A percentile compares a stretch with the other conserved stretches of the same genome.
phyloP scores from a whole-genome alignment of 2,113 vertebrate genomes.

The Aythya baeri region DNA sequence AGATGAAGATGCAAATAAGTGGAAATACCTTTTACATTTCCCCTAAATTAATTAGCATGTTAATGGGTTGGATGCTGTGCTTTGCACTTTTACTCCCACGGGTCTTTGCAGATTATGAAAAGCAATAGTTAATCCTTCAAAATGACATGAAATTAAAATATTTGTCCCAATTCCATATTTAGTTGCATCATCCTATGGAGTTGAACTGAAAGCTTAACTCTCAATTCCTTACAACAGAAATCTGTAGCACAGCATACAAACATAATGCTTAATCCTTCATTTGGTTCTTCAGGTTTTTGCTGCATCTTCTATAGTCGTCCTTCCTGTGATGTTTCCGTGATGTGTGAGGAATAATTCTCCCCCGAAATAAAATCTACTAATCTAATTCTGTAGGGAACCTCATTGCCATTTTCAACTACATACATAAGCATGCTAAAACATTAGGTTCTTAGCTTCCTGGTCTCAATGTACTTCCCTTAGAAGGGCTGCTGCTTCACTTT shows the following conservation, averaged over 20 bases:
- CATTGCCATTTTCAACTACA: background rate
- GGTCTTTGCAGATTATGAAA: background rate
- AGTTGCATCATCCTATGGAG: background rate
- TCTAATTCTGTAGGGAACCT: background rate
- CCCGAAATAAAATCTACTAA: background rate
- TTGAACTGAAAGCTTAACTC: background rate
- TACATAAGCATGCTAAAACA: background rate
- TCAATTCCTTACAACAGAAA: background rate
- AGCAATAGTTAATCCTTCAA: background rate
- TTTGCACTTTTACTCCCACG: background rate
- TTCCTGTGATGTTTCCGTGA: background rate
- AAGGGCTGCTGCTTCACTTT: background rate
- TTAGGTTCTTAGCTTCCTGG: background rate
- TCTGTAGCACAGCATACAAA: background rate
- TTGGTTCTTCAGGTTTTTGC: background rate
- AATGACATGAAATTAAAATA: background rate
- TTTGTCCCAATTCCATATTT: background rate
- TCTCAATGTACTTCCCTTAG: background rate
- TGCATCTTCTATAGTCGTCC: background rate
- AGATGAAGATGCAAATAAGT: background rate
- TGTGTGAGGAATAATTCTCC: background rate
- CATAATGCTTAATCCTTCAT: background rate
- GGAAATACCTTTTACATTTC: background rate
- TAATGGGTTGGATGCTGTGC: background rate
- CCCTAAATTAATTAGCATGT: background rate